Conservation (phyloP, 2,113 vertebrate species). For the Pithys albifrons region DNA sequence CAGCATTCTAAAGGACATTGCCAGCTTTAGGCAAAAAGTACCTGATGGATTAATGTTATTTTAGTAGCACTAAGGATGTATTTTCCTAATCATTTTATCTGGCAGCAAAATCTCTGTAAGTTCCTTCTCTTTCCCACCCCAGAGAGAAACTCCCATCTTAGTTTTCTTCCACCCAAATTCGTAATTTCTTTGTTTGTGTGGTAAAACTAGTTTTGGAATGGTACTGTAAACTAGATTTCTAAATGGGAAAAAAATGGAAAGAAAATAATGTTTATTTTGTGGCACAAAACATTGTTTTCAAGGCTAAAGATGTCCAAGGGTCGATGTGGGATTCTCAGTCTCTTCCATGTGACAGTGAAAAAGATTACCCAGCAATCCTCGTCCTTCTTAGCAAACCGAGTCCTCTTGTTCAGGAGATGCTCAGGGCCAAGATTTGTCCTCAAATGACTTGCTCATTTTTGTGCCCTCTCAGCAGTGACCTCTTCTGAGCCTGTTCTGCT, state of each 20-base stretch:
- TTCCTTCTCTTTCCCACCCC: neutral
- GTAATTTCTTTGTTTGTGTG: neutral
- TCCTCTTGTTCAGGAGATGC: neutral
- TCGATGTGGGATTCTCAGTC: neutral
- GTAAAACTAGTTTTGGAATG: neutral
- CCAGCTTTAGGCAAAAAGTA: slow-evolving; percentile 28
- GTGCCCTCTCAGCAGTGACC: neutral
- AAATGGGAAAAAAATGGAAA: neutral
- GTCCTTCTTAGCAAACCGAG: neutral
- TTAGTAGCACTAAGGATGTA: slow-evolving; percentile 10
- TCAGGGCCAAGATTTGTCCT: neutral
- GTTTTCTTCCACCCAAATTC: neutral
- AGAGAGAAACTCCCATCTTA: neutral
- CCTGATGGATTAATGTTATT: slow-evolving; percentile 32
- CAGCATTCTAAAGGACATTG: slow-evolving; percentile 14
- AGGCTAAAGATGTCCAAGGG: neutral
- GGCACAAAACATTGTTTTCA: neutral
- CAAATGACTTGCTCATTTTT: neutral
- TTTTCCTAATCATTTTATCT: slow-evolving; percentile 33
- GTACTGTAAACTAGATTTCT: neutral
- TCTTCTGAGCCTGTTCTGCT: neutral
- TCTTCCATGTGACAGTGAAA: neutral
- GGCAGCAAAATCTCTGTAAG: neutral
- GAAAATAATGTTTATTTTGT: neutral
- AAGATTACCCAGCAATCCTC: neutral